Evolutionary conservation across 2,888 invertebrate species (phyloP).

Genomic region (Archips crataeganus): DNA sequence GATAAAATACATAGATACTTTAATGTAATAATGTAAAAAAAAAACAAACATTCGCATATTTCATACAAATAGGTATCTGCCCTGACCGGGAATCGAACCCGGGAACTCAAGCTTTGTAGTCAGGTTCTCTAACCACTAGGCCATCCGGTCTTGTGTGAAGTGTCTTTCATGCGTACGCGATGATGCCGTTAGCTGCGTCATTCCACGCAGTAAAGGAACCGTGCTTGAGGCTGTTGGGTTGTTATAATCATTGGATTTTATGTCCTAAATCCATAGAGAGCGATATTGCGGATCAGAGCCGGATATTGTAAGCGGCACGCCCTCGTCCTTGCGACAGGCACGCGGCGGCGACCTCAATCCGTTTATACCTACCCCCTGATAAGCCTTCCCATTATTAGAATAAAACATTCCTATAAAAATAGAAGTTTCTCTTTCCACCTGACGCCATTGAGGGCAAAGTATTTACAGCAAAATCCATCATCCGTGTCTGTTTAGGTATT

Average conservation of each 20-base stretch:
- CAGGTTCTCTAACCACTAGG: too few species aligned
- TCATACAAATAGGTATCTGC: too few species aligned
- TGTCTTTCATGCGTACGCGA: background rate
- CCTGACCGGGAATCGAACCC: too few species aligned
- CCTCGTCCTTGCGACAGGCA: slow-evolving; percentile 52
- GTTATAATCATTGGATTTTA: slow-evolving; percentile 68
- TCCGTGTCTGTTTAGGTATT: background rate
- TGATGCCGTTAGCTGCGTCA: background rate
- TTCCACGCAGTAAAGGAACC: background rate
- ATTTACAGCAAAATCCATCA: background rate
- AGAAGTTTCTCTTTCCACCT: slow-evolving; percentile 25
- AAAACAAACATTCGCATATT: too few species aligned
- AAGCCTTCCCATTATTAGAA: slow-evolving; percentile 45
- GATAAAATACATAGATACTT: too few species aligned
- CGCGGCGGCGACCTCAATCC: slow-evolving; percentile 52
- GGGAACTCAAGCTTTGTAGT: too few species aligned
- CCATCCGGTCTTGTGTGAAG: too few species aligned
- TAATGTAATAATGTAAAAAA: too few species aligned
- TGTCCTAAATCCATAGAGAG: slow-evolving; percentile 63
- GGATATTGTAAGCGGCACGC: slow-evolving; percentile 65
- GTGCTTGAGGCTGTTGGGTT: slow-evolving; percentile 46
- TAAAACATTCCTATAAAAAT: slow-evolving; percentile 29
- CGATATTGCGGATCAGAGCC: slow-evolving; percentile 63
- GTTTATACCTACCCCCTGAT: slow-evolving; percentile 58
- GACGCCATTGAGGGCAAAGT: slow-evolving; percentile 1